Evolutionary conservation across 2,888 invertebrate genomes (phyloP).

Genomic region (Oligia latruncula): DNA sequence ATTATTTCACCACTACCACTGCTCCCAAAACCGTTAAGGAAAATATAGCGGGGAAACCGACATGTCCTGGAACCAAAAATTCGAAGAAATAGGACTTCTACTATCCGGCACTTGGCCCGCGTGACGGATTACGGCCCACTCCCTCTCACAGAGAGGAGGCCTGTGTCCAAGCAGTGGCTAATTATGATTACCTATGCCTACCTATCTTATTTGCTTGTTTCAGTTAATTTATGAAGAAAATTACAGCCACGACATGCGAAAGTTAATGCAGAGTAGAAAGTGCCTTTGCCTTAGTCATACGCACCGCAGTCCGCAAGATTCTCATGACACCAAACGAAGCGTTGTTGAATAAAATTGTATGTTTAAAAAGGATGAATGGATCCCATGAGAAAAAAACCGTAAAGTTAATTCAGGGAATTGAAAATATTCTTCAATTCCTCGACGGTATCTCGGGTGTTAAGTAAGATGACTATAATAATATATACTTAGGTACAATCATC

Average conservation of each 20-base stretch:
- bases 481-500: background rate
- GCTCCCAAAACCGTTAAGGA: no score
- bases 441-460: background rate
- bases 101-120: no score
- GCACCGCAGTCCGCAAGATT: conserved; percentile 11
- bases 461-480: no score
- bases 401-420: background rate
- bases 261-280: conserved; percentile 44
- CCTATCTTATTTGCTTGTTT: background rate
- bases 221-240: conserved; percentile 17
- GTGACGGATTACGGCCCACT: no score
- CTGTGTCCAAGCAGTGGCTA: background rate
- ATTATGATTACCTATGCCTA: background rate
- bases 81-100: no score
- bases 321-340: conserved; percentile 33
- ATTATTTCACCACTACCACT: no score
- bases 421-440: background rate
- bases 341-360: conserved; percentile 16
- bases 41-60: no score
- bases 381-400: background rate
- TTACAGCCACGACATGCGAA: conserved; percentile 32
- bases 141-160: no score
- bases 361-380: conserved; percentile 6
- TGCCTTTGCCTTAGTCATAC: conserved; percentile 38
- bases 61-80: no score